A percentile compares a stretch with the other conserved stretches of the same genome.
These are phyloP conservation scores for Nymphalis c-album DNA, from an alignment of 2,888 invertebrate genomes.

Conservation along the genomic window DNA sequence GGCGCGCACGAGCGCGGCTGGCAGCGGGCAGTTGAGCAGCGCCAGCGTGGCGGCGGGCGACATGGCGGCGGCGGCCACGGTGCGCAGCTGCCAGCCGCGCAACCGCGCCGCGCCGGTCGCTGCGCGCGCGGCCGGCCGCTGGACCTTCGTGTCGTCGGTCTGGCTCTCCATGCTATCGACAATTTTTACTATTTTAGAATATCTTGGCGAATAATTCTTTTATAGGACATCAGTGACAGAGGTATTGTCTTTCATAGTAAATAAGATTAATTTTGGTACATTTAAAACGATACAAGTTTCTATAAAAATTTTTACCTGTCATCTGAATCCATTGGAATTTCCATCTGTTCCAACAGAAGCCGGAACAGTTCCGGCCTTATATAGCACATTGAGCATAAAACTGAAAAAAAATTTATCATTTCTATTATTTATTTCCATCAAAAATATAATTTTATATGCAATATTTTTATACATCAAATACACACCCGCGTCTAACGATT, in stretches of 20 bases:
- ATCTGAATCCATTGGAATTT: conserved; percentile 77
- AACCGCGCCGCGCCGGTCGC: conserved; percentile 50
- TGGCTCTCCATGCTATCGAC: conserved; percentile 78
- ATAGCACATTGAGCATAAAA: conserved; percentile 92
- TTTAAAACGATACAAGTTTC: too few species aligned
- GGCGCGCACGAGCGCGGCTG: conserved; percentile 82
- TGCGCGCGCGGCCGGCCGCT: conserved; percentile 43
- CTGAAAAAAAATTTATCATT: conserved; percentile 52
- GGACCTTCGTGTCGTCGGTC: conserved; percentile 86
- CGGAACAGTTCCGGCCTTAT: conserved; percentile 90
- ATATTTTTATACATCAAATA: conserved; percentile 13
- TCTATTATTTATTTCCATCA: background rate
- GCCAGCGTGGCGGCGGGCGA: conserved; percentile 89
- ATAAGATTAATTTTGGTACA: too few species aligned
- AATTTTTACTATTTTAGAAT: too few species aligned
- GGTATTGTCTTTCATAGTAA: too few species aligned
- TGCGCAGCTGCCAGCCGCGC: conserved; percentile 85
- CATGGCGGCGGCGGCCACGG: conserved; percentile 89
- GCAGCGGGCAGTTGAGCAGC: conserved; percentile 88
- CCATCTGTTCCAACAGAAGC: conserved; percentile 86
- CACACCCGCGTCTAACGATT: conserved; percentile 88
- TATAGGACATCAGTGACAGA: too few species aligned
- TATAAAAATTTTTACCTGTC: conserved; percentile 59
- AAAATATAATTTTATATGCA: too few species aligned
- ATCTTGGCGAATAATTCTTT: too few species aligned